Base-by-base conservation (phyloP, 2,888 invertebrate genomes). In the Melinaea marsaeus region DNA sequence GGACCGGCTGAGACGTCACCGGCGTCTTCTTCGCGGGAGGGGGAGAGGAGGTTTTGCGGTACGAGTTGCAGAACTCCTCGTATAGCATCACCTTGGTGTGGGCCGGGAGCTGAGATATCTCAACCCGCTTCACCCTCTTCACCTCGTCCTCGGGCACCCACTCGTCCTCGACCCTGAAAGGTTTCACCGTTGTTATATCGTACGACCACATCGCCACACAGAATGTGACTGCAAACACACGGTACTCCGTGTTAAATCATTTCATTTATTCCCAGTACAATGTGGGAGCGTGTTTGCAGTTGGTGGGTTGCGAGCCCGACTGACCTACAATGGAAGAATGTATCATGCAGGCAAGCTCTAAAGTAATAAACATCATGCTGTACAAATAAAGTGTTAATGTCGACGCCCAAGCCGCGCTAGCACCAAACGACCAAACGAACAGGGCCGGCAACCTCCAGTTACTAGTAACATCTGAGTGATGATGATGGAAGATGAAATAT, bases 101-200 rank as follows among this genome's bases (percentile, higher is more conserved):
- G 9, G 85, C 84, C 7, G 92, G 83, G 69, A 93, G 81, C 61
- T 82, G 74, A 3, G 91, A 85, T 62, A 93, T 92, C 76, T 92
- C 90, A 54, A 94, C 91, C 48, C 90, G 86, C 84, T 94, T 94
- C 68, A 92, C 91, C 61, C 92, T 91, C 74, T 90, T 91, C 79
- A 93, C 93, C 67, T 94, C 93, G 80, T 93, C 92, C 83, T 95
- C 96, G 0, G 93, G 91, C 70, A 97, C 92, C 97, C 97, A 97
- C 80, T 96, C 95, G 85, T 97, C 97, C 32, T 95, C 94, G 82
- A 96, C 87, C 78, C 97, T 97, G 91, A 11, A 90, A 90, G 61
- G 54, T 71, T 69, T 67, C 4, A 0, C 0, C 1, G 13, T 74
- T 65, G 78, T 64, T 60, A 7, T 5, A 7, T 3, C 3, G 11